phyloP scores from a whole-genome alignment of 37 sponge, comb jelly and placozoan genomes.

The Petrosia ficiformis region DNA sequence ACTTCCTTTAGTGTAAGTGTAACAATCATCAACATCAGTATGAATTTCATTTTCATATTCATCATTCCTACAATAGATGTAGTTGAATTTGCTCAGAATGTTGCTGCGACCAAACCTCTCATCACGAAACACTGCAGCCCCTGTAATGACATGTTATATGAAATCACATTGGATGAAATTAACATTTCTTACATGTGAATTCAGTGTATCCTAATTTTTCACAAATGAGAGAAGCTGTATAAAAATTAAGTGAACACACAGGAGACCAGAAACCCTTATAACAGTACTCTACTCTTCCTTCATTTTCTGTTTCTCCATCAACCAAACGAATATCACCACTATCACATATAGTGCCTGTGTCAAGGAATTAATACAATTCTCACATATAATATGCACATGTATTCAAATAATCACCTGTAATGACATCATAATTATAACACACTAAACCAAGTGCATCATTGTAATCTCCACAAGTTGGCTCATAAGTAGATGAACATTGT shows the following conservation, averaged over 20 bases:
- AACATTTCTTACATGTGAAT: neutral
- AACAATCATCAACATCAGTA: neutral
- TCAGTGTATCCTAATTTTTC: neutral
- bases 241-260: neutral
- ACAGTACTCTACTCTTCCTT: conserved; percentile 1
- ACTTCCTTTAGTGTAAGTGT: neutral
- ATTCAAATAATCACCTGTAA: neutral
- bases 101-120: neutral
- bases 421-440: too few relatives aligned
- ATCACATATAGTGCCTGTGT: neutral
- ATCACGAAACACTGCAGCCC: neutral
- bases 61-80: neutral
- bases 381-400: neutral
- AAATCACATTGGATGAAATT: neutral
- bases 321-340: neutral
- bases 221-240: neutral
- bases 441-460: neutral
- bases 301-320: neutral
- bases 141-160: neutral
- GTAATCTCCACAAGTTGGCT: neutral
- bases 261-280: conserved; percentile 7
- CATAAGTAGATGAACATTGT: neutral
- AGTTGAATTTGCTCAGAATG: neutral
- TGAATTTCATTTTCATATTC: too few relatives aligned
- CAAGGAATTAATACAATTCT: neutral